Percentiles rank a stretch among this genome's conserved stretches.
These are phyloP conservation scores for Cacoxenus indagator DNA, from an alignment of 2,888 invertebrate species.

Conservation along the genomic window DNA sequence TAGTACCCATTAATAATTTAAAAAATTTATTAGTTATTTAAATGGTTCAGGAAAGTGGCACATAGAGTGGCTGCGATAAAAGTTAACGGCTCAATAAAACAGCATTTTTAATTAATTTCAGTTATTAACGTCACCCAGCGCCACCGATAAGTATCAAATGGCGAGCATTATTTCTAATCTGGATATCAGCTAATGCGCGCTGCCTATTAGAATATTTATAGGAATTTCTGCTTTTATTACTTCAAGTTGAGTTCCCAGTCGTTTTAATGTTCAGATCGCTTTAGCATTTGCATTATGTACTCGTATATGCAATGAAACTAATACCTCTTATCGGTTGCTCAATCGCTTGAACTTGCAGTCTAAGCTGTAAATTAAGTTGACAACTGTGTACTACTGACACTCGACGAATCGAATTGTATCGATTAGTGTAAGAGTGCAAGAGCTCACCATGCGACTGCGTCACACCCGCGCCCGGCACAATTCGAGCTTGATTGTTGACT, in stretches of 20 bases:
- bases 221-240: not conserved
- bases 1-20: no score
- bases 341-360: conserved; percentile 60
- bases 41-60: not conserved
- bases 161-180: not conserved
- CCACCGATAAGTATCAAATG: not conserved
- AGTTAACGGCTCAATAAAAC: not conserved
- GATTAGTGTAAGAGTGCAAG: not conserved
- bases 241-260: not conserved
- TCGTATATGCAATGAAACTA: conserved; percentile 56
- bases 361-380: conserved; percentile 63
- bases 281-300: not conserved
- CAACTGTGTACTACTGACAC: conserved; percentile 48
- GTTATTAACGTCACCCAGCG: not conserved
- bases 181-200: not conserved
- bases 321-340: conserved; percentile 61
- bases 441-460: not conserved
- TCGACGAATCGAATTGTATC: not conserved
- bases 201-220: conserved; percentile 9
- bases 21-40: no score
- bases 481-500: not conserved
- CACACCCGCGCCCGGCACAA: no score
- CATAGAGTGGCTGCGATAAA: not conserved
- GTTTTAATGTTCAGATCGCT: not conserved
- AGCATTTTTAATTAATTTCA: not conserved